Evolutionary conservation across 2,797 vertebrate genomes (phyloP), one percentile per base, ranked within the genome.

Genomic region (Pipistrellus nathusii): DNA sequence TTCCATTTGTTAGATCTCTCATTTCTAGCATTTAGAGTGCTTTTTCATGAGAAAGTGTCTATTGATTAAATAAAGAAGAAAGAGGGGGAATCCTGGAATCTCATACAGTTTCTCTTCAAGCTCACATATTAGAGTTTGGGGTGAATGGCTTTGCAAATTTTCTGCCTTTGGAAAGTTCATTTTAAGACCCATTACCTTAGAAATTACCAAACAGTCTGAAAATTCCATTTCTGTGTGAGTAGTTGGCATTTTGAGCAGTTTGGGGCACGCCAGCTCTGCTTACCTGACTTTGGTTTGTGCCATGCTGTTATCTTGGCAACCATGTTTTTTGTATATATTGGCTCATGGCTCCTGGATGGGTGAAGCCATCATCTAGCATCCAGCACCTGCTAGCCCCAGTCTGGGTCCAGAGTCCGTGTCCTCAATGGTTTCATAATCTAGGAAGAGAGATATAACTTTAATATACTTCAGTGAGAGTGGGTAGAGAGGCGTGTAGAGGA

Each of bases 41-140:
- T 21, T 92, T 95, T 96, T 93, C 21, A 32, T 51, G 59, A 95
- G 72, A 92, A 95, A 95, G 64, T 92, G 41, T 93, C 75, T 51
- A 53, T 62, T 4, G 18, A 57, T 73, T 27, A 93, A 92, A 92
- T 77, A 75, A 91, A 88, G 77, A 81, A 89, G 73, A 64, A 94
- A 90, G 55, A 68, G 25, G 46, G 75, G 35, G 41, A 78, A 55
- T 18, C 32, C 48, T 10, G 1, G 64, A 83, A 94, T 80, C 69
- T 76, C 69, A 69, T 46, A 77, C 27, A 66, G 68, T 88, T 85
- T 95, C 93, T 96, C 77, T 94, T 86, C 27, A 86, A 80, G 76
- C 21, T 51, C 23, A 59, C 8, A 6, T 69, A 80, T 88, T 48
- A 80, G 66, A 59, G 48, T 64, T 55, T 82, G 48, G 51, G 59